Percentiles rank a stretch among this genome's conserved stretches.
Evolutionary conservation across 2,113 vertebrate genomes (phyloP).

Genomic region (Etheostoma spectabile): DNA sequence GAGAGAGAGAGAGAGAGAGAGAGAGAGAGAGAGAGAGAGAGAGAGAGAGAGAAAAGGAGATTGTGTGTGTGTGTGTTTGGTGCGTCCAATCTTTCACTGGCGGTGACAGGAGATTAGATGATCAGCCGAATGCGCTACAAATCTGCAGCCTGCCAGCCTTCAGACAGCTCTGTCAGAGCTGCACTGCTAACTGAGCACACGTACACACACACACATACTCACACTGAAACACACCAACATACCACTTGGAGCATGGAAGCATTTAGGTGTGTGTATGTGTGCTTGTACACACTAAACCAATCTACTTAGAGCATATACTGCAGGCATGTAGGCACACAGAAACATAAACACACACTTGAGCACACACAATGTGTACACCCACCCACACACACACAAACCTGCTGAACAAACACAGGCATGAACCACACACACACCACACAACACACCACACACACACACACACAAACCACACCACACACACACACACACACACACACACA

Average conservation of each 20-base stretch:
- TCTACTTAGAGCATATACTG: constrained; percentile 12
- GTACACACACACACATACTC: constrained; percentile 38
- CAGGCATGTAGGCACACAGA: constrained; percentile 8
- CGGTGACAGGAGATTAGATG: constrained; percentile 84
- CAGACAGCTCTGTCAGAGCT: constrained; percentile 79
- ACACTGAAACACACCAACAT: constrained; percentile 13
- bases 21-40: too few species aligned
- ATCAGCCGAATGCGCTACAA: constrained; percentile 79
- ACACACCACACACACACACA: constrained; percentile 15
- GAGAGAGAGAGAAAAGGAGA: too few species aligned
- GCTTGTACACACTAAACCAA: constrained; percentile 23
- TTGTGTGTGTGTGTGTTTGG: constrained; percentile 12
- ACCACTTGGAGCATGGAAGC: constrained; percentile 18
- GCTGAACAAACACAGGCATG: background rate
- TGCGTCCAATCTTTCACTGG: constrained; percentile 75
- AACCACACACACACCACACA: constrained; percentile 33
- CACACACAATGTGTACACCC: constrained; percentile 2
- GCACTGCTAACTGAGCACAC: constrained; percentile 44
- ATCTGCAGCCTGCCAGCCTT: constrained; percentile 78
- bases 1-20: too few species aligned
- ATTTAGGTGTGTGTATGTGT: background rate
- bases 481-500: background rate
- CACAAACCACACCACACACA: constrained; percentile 24
- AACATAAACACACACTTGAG: constrained; percentile 5
- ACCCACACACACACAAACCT: constrained; percentile 3